Conservation (phyloP, 2,888 invertebrate genomes). For the Cryptocheilus praepositus region DNA sequence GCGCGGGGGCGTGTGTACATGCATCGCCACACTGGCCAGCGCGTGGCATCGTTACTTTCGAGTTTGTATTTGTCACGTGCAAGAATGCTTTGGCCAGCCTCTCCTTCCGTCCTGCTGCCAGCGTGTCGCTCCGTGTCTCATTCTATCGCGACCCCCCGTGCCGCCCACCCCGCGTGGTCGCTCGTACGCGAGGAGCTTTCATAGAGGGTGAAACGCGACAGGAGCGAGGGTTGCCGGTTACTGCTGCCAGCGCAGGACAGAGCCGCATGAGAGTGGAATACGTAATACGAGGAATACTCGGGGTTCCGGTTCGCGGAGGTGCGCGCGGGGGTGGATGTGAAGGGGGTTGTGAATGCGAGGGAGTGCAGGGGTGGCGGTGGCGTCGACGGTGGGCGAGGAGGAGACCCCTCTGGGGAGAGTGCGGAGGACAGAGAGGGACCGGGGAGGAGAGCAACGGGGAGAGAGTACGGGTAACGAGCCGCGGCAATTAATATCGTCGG, state of each 20-base stretch:
- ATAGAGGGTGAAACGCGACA: constrained; percentile 41
- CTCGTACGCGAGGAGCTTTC: constrained; percentile 57
- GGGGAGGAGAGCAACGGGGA: constrained; percentile 38
- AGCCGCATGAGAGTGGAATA: constrained; percentile 70
- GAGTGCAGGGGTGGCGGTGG: constrained; percentile 43
- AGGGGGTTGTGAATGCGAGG: constrained; percentile 27
- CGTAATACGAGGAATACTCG: constrained; percentile 69
- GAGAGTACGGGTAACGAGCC: constrained; percentile 72
- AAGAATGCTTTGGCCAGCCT: constrained; percentile 57
- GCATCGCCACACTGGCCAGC: constrained; percentile 8
- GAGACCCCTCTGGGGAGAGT: constrained; percentile 34
- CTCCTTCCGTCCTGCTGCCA: not conserved
- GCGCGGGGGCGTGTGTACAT: constrained; percentile 29
- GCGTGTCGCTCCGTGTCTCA: not conserved
- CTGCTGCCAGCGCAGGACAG: constrained; percentile 56
- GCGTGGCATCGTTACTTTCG: constrained; percentile 41
- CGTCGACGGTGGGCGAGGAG: constrained; percentile 43
- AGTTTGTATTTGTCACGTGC: constrained; percentile 71
- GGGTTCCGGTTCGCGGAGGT: constrained; percentile 37
- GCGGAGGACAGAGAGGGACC: constrained; percentile 38
- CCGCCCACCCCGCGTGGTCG: constrained; percentile 22
- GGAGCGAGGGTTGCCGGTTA: constrained; percentile 60
- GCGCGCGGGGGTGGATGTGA: constrained; percentile 15
- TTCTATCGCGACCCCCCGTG: not conserved
- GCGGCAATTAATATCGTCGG: constrained; percentile 75